Evolutionary conservation across 2,888 invertebrate genomes (phyloP).

Genomic region (Marronus borbonicus): DNA sequence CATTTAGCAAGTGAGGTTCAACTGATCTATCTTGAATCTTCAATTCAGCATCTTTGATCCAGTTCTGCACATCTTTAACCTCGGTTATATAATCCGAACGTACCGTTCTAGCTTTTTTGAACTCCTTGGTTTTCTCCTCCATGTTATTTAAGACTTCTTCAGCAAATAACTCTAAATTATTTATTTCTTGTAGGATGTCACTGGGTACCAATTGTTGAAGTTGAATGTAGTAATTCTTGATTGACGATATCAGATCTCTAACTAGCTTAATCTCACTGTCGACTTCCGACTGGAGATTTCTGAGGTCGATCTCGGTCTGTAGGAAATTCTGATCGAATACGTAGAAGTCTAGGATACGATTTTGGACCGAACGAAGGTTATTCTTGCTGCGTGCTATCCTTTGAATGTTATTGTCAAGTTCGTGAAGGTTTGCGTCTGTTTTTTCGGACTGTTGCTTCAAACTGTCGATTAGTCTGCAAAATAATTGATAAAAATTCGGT

Average conservation of each 20-base stretch:
- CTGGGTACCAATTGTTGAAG: conserved; percentile 79
- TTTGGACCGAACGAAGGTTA: conserved; percentile 78
- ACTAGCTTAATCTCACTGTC: conserved; percentile 74
- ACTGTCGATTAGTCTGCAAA: conserved; percentile 84
- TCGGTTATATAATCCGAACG: conserved; percentile 86
- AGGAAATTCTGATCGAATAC: conserved; percentile 84
- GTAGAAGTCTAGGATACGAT: conserved; percentile 81
- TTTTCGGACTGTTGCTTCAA: conserved; percentile 84
- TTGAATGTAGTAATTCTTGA: conserved; percentile 76
- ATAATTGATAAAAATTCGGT: conserved; percentile 8
- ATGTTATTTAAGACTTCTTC: conserved; percentile 85
- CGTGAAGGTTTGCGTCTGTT: conserved; percentile 82
- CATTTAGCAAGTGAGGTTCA: conserved; percentile 84
- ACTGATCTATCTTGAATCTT: conserved; percentile 86
- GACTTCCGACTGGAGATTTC: conserved; percentile 74
- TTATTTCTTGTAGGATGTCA: conserved; percentile 86
- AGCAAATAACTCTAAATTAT: conserved; percentile 85
- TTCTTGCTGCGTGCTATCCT: conserved; percentile 80
- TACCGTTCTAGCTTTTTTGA: conserved; percentile 87
- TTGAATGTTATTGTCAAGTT: conserved; percentile 82
- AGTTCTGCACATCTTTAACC: conserved; percentile 85
- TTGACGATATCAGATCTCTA: conserved; percentile 75
- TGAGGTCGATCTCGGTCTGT: conserved; percentile 76
- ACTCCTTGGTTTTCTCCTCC: conserved; percentile 91
- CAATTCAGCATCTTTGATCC: conserved; percentile 88